Conservation (phyloP, 2,797 vertebrate genomes). For the Naso thynnoides region DNA sequence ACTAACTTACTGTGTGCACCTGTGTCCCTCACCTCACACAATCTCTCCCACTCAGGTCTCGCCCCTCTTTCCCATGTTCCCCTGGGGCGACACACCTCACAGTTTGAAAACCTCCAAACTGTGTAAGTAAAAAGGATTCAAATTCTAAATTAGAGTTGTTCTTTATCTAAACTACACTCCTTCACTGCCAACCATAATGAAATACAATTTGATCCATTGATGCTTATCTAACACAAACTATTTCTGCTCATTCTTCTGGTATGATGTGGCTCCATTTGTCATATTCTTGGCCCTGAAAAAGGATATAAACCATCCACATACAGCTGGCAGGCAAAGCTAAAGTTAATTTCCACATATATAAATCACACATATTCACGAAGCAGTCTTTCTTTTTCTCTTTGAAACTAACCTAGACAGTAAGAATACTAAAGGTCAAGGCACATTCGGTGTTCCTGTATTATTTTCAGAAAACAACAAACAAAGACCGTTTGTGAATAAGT, state of each 20-base stretch:
- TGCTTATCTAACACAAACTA: not conserved
- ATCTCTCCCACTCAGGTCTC: not conserved
- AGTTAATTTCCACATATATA: slow-evolving; percentile 1
- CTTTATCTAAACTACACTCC: too few species aligned
- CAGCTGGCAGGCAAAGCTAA: not conserved
- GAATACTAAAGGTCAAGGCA: slow-evolving; percentile 33
- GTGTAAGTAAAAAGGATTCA: too few species aligned
- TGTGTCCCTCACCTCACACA: not conserved
- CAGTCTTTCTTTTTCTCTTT: slow-evolving; percentile 18
- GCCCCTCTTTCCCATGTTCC: too few species aligned
- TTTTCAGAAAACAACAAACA: slow-evolving; percentile 58
- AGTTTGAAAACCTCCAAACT: not conserved
- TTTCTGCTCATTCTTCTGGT: too few species aligned
- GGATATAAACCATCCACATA: not conserved
- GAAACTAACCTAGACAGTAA: slow-evolving; percentile 22
- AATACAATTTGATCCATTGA: not conserved
- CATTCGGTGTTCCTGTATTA: slow-evolving; percentile 27
- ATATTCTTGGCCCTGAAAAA: not conserved
- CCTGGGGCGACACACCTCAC: not conserved
- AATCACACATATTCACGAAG: slow-evolving; percentile 9
- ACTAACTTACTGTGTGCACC: too few species aligned
- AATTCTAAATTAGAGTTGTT: too few species aligned
- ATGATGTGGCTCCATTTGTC: not conserved
- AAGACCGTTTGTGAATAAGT: slow-evolving; percentile 27
- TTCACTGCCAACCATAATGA: not conserved